Evolutionary conservation across 2,888 invertebrate genomes (phyloP), one percentile per base, ranked within the genome.

Genomic region (Eupithecia dodoneata): DNA sequence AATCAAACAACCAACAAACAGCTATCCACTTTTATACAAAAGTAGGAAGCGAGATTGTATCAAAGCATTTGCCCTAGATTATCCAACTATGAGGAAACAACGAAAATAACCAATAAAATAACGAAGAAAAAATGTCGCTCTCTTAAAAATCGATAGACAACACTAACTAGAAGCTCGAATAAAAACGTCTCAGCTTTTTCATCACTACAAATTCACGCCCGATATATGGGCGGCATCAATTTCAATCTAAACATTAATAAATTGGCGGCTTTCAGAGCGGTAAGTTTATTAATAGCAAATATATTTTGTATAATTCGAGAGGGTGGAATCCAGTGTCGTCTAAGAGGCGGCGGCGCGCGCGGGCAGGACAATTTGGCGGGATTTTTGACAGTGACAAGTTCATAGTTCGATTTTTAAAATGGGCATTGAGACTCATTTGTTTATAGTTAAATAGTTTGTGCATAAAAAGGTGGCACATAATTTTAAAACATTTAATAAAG

Each of bases 161-260:
- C 86, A 81, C 86, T 89, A 91, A 91, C 89, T 89, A 92, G 90
- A 83, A 81, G 83, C 80, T 81, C 73, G 80, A 85, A 91, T 92
- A 93, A 92, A 93, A 93, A 91, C 81, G 92, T 93, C 91, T 72
- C 80, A 81, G 81, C 85, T 90, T 92, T 94, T 93, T 94, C 94
- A 92, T 83, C 93, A 92, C 86, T 87, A 92, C 94, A 93, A 93
- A 95, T 93, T 93, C 91, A 91, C 88, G 87, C 88, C 90, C 90
- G 91, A 95, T 93, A 93, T 94, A 95, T 94, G 86, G 90, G 88
- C 87, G 85, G 93, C 94, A 94, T 95, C 94, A 93, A 94, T 95
- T 94, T 93, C 92, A 93, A 94, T 94, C 90, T 89, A 95, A 94
- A 94, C 93, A 93, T 87, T 92, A 93, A 94, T 95, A 95, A 95